Conservation (phyloP, 2,113 vertebrate species). For the Apistogramma diplotaenia region DNA sequence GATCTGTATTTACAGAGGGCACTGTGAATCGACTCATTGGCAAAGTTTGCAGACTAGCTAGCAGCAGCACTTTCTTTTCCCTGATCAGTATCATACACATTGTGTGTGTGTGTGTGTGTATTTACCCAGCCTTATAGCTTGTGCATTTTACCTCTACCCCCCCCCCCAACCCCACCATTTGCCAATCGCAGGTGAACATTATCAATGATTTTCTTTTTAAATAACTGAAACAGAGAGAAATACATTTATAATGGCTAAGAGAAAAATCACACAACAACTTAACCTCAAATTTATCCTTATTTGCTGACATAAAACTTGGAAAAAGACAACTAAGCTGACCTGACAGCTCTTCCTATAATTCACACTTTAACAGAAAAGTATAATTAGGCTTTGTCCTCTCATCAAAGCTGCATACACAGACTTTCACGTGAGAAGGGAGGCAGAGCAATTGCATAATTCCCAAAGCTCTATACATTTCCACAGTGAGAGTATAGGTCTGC, state of each 20-base stretch:
- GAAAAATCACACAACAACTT: neutral
- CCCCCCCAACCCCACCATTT: neutral
- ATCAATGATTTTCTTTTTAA: neutral
- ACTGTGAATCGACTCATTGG: neutral
- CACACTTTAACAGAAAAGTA: neutral
- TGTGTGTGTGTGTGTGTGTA: neutral
- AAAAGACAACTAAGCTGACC: neutral
- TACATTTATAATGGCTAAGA: neutral
- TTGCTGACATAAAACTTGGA: neutral
- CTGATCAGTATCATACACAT: neutral
- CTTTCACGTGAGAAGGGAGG: rapidly evolving
- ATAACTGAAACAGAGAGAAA: neutral
- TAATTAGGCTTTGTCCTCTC: neutral
- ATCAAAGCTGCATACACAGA: neutral
- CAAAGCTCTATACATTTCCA: neutral
- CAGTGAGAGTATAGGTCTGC: neutral
- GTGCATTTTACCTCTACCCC: neutral
- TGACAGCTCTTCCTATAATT: neutral
- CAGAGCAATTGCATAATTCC: neutral
- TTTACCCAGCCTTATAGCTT: neutral
- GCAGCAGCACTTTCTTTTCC: neutral
- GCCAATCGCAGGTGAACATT: neutral
- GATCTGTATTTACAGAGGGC: neutral
- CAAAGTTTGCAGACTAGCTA: neutral
- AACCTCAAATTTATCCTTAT: neutral